phyloP scores from a whole-genome alignment of 2,113 vertebrate genomes.

The Tyto alba region DNA sequence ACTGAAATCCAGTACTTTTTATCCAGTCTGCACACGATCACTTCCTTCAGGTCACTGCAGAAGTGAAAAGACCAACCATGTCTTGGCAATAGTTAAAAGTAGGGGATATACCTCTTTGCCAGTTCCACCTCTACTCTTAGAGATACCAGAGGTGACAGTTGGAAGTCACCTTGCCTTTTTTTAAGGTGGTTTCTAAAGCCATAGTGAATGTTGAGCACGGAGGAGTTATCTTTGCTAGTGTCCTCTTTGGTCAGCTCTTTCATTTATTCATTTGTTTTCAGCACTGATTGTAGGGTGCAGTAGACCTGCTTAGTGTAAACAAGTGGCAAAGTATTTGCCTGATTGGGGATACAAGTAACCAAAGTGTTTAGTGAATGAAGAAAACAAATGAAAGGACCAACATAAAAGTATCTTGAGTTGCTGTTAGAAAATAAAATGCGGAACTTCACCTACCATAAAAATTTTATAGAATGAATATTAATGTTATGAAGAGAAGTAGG shows the following conservation, averaged over 20 bases:
- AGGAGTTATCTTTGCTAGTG: background rate
- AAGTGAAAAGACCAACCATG: background rate
- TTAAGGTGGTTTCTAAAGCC: background rate
- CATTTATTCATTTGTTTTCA: background rate
- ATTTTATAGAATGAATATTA: constrained; percentile 58
- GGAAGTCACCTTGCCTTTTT: background rate
- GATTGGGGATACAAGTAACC: background rate
- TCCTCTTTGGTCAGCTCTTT: background rate
- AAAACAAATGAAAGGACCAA: background rate
- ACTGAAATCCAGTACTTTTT: background rate
- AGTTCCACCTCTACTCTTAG: background rate
- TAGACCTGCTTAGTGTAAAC: background rate
- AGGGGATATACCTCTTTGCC: background rate
- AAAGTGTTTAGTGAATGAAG: background rate
- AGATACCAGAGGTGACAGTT: background rate
- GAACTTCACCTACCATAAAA: constrained; percentile 42
- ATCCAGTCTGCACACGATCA: background rate
- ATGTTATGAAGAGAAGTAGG: constrained; percentile 29
- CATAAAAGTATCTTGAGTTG: background rate
- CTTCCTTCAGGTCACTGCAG: background rate
- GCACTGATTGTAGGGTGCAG: background rate
- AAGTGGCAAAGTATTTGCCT: background rate
- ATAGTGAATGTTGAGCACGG: background rate
- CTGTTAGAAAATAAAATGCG: constrained; percentile 19
- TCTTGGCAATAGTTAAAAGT: background rate